These are phyloP conservation scores for Sphecodes monilicornis DNA, from an alignment of 2,888 invertebrate genomes.

Conservation along the genomic window DNA sequence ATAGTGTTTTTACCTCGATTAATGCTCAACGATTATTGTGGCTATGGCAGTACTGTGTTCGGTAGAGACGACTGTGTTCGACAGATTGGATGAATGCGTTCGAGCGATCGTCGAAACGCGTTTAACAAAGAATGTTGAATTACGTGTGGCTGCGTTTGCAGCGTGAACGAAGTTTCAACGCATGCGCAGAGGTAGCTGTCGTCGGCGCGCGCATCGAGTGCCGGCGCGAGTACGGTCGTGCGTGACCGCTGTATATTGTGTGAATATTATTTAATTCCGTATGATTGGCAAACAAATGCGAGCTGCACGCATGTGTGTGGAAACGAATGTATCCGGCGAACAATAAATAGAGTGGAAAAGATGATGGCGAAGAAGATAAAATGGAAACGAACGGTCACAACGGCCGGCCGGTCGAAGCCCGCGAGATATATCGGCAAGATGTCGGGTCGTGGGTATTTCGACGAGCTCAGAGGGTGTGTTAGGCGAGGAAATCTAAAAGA, in stretches of 20 bases:
- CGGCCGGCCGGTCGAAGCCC: conserved; percentile 59
- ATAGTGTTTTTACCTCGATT: not conserved
- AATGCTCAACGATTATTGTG: conserved; percentile 7
- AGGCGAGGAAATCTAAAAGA: conserved; percentile 52
- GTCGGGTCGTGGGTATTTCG: conserved; percentile 7
- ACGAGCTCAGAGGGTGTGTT: conserved; percentile 19
- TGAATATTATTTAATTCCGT: conserved; percentile 44
- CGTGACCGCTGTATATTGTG: conserved; percentile 13
- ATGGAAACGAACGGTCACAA: conserved; percentile 58
- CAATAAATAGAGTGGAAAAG: conserved; percentile 72
- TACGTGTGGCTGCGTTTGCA: not conserved
- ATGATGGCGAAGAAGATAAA: conserved; percentile 26
- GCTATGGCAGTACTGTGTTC: conserved; percentile 34
- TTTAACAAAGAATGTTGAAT: not conserved
- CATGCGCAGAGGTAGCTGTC: conserved; percentile 12
- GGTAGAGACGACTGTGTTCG: not conserved
- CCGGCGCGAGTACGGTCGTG: conserved; percentile 22
- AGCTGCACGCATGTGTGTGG: conserved; percentile 21
- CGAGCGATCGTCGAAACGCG: not conserved
- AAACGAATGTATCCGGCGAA: conserved; percentile 44
- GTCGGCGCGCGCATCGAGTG: conserved; percentile 2
- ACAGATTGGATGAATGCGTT: not conserved
- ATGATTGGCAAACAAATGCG: conserved; percentile 53
- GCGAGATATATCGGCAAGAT: conserved; percentile 36
- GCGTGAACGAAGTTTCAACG: conserved; percentile 37